Evolutionary conservation across 2,888 invertebrate genomes (phyloP).

Genomic region (Cryptus armator): DNA sequence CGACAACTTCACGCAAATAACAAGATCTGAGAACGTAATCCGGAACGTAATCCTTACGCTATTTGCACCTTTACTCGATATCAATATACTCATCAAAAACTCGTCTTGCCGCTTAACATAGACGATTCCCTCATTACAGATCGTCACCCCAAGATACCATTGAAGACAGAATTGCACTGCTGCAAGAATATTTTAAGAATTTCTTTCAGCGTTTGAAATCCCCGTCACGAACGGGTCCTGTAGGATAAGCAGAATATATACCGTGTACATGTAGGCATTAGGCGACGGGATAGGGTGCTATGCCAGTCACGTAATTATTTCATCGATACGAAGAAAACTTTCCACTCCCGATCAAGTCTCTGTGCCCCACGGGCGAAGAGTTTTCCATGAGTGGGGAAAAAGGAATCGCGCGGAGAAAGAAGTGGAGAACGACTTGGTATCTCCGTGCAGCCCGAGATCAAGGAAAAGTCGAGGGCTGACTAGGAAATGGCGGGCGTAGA

Average conservation of each 20-base stretch:
- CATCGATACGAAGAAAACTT: conserved; percentile 61
- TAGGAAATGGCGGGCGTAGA: conserved; percentile 23
- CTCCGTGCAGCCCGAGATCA: conserved; percentile 45
- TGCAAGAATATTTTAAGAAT: not conserved
- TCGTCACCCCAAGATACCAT: not conserved
- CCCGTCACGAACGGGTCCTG: conserved; percentile 9
- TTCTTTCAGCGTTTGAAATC: not conserved
- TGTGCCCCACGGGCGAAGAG: conserved; percentile 18
- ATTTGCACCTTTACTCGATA: too few relatives aligned
- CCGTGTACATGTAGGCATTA: conserved; percentile 3
- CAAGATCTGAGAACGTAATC: too few relatives aligned
- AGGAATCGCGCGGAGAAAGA: conserved; percentile 18
- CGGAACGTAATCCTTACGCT: too few relatives aligned
- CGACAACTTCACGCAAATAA: too few relatives aligned
- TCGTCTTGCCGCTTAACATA: too few relatives aligned
- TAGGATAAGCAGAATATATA: not conserved
- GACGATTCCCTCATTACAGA: not conserved
- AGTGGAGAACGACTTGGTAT: conserved; percentile 25
- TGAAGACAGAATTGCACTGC: not conserved
- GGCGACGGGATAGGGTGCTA: conserved; percentile 4
- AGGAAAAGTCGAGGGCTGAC: conserved; percentile 54
- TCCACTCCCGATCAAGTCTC: conserved; percentile 29
- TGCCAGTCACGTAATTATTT: conserved; percentile 65
- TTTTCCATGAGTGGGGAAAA: conserved; percentile 17
- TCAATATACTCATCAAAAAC: too few relatives aligned